Evolutionary conservation across 2,888 invertebrate species (phyloP).

Genomic region (Diloba caeruleocephala): DNA sequence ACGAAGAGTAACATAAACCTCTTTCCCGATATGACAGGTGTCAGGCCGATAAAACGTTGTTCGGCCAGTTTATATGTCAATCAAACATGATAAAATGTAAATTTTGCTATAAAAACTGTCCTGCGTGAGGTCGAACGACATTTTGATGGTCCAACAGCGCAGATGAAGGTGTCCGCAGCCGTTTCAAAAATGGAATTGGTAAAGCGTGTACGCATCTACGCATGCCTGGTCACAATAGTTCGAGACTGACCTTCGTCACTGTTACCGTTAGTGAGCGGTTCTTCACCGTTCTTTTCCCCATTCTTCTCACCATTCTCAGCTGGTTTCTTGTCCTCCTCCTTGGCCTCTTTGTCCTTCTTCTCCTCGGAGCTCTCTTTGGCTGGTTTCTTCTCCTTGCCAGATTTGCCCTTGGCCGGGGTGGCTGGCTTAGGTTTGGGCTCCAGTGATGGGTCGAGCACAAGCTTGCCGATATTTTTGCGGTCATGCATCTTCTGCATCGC

Average conservation of each 20-base stretch:
- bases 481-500: constrained; percentile 98
- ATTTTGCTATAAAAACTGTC: too few relatives aligned
- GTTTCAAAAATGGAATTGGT: constrained; percentile 32
- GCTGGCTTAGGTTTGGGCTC: constrained; percentile 94
- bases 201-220: constrained; percentile 75
- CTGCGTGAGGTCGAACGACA: too few relatives aligned
- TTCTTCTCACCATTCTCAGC: constrained; percentile 85
- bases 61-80: too few relatives aligned
- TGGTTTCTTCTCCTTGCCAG: constrained; percentile 92
- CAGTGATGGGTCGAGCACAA: constrained; percentile 94
- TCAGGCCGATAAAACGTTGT: too few relatives aligned
- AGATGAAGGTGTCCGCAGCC: too few relatives aligned
- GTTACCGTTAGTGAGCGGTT: constrained; percentile 87
- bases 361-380: constrained; percentile 91
- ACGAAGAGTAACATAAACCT: constrained; percentile 6
- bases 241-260: constrained; percentile 88
- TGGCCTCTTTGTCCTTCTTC: constrained; percentile 90
- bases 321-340: constrained; percentile 87
- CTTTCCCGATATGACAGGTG: too few relatives aligned
- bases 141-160: too few relatives aligned
- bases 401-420: constrained; percentile 93
- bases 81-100: too few relatives aligned
- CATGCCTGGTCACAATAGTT: constrained; percentile 73
- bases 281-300: constrained; percentile 83
- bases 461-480: constrained; percentile 96